Evolutionary conservation across 2,113 vertebrate genomes (phyloP).

Genomic region (Sapayoa aenigma): DNA sequence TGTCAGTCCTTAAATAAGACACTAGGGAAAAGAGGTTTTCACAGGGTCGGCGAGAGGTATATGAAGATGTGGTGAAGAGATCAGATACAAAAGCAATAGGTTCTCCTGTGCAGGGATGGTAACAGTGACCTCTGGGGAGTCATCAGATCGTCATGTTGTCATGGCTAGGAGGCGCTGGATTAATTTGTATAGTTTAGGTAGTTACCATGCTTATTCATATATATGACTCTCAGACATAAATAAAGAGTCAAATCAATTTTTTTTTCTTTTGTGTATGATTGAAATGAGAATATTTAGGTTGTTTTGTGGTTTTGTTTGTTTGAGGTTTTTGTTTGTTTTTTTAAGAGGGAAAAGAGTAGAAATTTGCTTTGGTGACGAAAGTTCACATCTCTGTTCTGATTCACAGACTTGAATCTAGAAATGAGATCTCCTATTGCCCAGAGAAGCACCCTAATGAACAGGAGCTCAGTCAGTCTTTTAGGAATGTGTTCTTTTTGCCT

Average conservation of each 20-base stretch:
- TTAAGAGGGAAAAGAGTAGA: background rate
- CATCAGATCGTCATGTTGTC: background rate
- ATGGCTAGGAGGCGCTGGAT: background rate
- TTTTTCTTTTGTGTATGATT: background rate
- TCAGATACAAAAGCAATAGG: background rate
- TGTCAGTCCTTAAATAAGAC: background rate
- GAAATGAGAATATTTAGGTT: background rate
- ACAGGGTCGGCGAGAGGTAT: background rate
- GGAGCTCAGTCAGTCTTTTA: fast-evolving
- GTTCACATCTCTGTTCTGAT: background rate
- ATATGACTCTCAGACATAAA: background rate
- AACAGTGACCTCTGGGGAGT: background rate
- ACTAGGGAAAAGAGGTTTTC: background rate
- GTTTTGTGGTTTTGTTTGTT: background rate
- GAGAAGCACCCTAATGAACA: background rate
- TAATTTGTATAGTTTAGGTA: background rate
- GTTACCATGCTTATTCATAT: background rate
- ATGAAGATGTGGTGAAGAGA: background rate
- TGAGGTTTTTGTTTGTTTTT: too few species aligned
- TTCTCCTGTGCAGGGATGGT: background rate
- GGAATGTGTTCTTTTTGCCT: background rate
- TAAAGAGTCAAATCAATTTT: background rate
- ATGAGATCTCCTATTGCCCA: background rate
- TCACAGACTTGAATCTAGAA: background rate
- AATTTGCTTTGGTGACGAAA: background rate